These are phyloP conservation scores for Sebastes oblongus DNA, from an alignment of 2,797 vertebrate genomes.

Conservation along the genomic window DNA sequence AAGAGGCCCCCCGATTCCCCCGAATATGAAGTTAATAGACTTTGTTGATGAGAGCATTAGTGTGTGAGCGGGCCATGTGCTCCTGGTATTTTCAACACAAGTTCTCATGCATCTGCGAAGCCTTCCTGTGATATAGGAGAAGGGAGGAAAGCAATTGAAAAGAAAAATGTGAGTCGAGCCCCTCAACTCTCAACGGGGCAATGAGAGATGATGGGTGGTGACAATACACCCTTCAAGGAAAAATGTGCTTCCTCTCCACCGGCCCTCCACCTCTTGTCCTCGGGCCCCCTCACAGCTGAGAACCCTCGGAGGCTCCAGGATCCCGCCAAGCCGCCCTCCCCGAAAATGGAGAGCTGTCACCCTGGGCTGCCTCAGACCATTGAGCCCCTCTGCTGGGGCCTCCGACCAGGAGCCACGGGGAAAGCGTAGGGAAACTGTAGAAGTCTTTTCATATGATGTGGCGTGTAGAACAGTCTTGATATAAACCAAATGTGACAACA, in stretches of 20 bases:
- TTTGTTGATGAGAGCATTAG: conserved; percentile 32
- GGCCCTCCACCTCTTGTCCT: conserved; percentile 57
- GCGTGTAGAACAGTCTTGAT: conserved; percentile 64
- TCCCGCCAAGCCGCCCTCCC: conserved; percentile 52
- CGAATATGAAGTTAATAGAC: conserved; percentile 36
- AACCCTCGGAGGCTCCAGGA: conserved; percentile 58
- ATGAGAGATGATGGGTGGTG: conserved; percentile 83
- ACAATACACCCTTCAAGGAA: conserved; percentile 78
- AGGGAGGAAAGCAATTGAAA: conserved; percentile 50
- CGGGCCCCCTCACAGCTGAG: conserved; percentile 64
- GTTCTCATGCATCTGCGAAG: conserved; percentile 40
- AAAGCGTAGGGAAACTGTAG: conserved; percentile 60
- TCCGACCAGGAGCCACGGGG: conserved; percentile 65
- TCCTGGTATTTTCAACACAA: conserved; percentile 17
- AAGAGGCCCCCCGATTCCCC: conserved; percentile 18
- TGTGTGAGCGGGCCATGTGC: neutral
- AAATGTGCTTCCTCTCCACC: conserved; percentile 68
- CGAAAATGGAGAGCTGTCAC: conserved; percentile 67
- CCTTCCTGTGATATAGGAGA: conserved; percentile 62
- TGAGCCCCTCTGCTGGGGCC: conserved; percentile 65
- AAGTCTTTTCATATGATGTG: conserved; percentile 71
- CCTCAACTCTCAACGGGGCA: conserved; percentile 69
- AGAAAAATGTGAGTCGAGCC: conserved; percentile 63
- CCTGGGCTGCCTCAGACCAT: conserved; percentile 48
- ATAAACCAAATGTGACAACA: conserved; percentile 74